Conservation (phyloP, 2,888 invertebrate species). For the Machimus atricapillus region DNA sequence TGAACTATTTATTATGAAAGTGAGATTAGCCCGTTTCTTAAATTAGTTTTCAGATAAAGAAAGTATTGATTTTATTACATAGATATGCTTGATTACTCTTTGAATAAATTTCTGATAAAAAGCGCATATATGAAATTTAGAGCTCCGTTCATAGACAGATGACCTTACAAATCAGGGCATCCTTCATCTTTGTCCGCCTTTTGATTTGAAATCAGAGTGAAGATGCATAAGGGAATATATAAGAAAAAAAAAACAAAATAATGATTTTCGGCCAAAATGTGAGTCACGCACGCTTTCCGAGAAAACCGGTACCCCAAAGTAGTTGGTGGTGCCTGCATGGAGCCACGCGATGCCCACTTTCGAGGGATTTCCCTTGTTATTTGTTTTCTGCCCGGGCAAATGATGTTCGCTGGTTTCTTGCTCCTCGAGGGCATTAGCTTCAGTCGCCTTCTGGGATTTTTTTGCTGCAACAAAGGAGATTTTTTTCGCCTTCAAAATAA, state of each 20-base stretch:
- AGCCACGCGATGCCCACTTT: not conserved
- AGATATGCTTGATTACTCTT: no score
- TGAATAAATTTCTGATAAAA: no score
- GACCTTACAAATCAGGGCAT: not conserved
- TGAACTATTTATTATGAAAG: no score
- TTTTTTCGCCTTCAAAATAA: not conserved
- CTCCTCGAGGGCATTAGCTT: not conserved
- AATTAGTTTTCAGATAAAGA: no score
- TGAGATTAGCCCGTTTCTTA: no score
- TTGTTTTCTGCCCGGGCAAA: not conserved
- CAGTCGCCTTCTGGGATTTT: not conserved
- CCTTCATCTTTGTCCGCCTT: not conserved
- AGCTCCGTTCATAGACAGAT: no score
- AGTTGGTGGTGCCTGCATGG: not conserved
- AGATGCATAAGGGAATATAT: not conserved
- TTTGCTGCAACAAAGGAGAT: not conserved
- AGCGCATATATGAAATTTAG: no score
- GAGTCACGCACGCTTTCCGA: not conserved
- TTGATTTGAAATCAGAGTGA: not conserved
- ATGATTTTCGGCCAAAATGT: not conserved
- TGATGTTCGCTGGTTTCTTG: not conserved
- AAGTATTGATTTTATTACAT: no score
- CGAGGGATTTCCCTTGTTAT: not conserved
- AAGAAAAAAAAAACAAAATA: not conserved
- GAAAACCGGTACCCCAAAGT: not conserved